These are phyloP conservation scores for Morone saxatilis DNA, from an alignment of 2,113 vertebrate species.

Conservation along the genomic window DNA sequence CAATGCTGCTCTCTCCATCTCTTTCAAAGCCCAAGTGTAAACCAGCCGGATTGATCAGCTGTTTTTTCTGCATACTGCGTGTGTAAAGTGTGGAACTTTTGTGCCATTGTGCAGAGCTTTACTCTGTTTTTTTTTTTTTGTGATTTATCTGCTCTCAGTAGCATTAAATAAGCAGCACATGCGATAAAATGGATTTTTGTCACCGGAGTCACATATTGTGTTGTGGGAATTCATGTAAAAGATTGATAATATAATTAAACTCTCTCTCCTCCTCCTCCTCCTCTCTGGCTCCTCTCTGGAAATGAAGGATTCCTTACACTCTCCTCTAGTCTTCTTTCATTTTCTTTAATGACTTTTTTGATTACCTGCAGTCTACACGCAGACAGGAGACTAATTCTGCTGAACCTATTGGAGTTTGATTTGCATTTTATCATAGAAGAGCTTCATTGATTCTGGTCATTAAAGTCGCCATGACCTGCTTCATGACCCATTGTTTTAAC, in stretches of 20 bases:
- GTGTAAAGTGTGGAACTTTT: conserved; percentile 29
- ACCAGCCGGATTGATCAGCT: conserved; percentile 49
- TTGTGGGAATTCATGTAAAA: conserved; percentile 38
- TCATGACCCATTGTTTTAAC: conserved; percentile 62
- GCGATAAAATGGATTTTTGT: conserved; percentile 27
- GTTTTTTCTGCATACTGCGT: conserved; percentile 48
- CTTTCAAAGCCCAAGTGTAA: conserved; percentile 49
- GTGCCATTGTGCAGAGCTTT: conserved; percentile 30
- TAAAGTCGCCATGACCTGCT: conserved; percentile 51
- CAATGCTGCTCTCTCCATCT: conserved; percentile 47
- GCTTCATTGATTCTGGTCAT: conserved; percentile 48
- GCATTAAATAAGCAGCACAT: conserved; percentile 15
- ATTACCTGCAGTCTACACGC: conserved; percentile 40
- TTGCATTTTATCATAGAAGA: conserved; percentile 58
- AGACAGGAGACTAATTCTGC: conserved; percentile 22
- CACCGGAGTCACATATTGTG: not conserved
- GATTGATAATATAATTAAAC: conserved; percentile 60
- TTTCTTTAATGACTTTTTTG: conserved; percentile 60
- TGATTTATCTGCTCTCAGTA: conserved; percentile 6
- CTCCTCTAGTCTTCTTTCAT: conserved; percentile 39
- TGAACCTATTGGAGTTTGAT: conserved; percentile 59
- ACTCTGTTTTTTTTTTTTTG: not conserved
- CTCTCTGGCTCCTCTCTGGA: not conserved
- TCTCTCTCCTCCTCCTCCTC: not conserved
- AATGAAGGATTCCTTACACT: conserved; percentile 30